Evolutionary conservation across 2,797 vertebrate species (phyloP).

Genomic region (Amblyraja radiata): DNA sequence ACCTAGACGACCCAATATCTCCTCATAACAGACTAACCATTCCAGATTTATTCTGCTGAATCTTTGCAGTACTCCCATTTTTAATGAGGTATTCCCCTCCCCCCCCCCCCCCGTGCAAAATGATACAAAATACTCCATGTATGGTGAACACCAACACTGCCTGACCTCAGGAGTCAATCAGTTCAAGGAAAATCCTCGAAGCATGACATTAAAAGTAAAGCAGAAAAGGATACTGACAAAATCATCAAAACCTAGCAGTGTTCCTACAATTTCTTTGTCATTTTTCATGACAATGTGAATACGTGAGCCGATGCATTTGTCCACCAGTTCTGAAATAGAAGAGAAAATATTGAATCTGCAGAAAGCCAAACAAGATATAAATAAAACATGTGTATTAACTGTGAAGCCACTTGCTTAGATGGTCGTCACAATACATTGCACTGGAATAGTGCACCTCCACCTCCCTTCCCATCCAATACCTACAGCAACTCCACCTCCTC

Average conservation of each 20-base stretch:
- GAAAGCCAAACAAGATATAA: neutral
- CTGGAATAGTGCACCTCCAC: neutral
- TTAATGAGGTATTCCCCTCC: too few species aligned
- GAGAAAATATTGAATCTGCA: neutral
- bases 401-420: neutral
- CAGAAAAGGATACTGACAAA: constrained; percentile 90
- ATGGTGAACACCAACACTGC: neutral
- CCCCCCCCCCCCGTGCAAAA: too few species aligned
- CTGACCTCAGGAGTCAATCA: neutral
- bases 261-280: constrained; percentile 82
- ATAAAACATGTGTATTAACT: neutral
- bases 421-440: too few species aligned
- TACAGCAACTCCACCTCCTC: too few species aligned
- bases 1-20: too few species aligned
- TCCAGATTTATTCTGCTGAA: too few species aligned
- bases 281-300: constrained; percentile 94
- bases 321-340: constrained; percentile 70
- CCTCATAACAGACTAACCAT: too few species aligned
- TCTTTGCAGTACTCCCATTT: too few species aligned
- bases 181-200: neutral
- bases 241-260: constrained; percentile 81
- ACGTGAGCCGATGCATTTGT: constrained; percentile 81
- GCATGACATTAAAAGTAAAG: neutral
- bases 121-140: too few species aligned
- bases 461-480: neutral